Percentiles rank a stretch among this genome's conserved stretches.
phyloP scores from a whole-genome alignment of 37 sponge, comb jelly and placozoan species.

The Beroe forskalii region DNA sequence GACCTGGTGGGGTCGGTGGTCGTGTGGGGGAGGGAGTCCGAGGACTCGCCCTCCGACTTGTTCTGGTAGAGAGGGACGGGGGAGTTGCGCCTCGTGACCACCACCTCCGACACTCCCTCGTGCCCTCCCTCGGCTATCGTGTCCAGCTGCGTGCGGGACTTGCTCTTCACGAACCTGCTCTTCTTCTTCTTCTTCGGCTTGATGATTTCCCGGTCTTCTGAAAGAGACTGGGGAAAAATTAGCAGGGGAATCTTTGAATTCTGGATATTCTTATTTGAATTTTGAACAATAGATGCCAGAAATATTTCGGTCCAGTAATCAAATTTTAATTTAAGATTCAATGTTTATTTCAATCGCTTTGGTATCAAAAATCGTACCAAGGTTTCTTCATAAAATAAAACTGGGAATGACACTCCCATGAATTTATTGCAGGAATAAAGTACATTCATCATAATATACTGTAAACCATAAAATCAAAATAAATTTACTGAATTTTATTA shows the following conservation, averaged over 20 bases:
- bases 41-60: neutral
- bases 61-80: neutral
- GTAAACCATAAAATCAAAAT: no score
- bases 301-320: no score
- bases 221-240: conserved; percentile 18
- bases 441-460: no score
- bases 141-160: neutral
- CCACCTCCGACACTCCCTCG: conserved; percentile 36
- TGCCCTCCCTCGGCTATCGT: neutral
- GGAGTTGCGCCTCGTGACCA: neutral
- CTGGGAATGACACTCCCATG: no score
- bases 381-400: no score
- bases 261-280: neutral
- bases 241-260: neutral
- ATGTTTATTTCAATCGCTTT: no score
- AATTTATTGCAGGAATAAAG: no score
- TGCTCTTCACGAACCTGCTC: neutral
- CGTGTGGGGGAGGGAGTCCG: neutral
- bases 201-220: conserved; percentile 57
- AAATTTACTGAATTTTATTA: no score
- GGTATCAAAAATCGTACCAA: no score
- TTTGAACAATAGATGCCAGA: no score
- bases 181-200: conserved; percentile 41
- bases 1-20: neutral
- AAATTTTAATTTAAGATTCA: no score